Percentiles rank a stretch among this genome's conserved stretches.
Evolutionary conservation across 2,888 invertebrate species (phyloP).

Genomic region (Tetrapedia diversipes): DNA sequence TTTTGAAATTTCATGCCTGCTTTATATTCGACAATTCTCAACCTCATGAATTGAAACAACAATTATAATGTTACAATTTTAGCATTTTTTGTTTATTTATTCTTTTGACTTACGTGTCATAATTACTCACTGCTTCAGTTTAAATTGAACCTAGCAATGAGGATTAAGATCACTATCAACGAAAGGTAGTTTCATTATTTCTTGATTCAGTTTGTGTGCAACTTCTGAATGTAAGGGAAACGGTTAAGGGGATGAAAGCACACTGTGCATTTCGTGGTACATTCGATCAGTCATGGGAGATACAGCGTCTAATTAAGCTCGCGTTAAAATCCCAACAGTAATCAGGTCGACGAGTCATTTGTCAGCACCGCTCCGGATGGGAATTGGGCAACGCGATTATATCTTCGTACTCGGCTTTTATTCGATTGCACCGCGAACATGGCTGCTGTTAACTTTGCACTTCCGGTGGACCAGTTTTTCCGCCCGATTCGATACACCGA

Average conservation of each 20-base stretch:
- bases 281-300: constrained; percentile 72
- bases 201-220: too few relatives aligned
- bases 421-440: constrained; percentile 45
- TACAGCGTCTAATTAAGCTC: constrained; percentile 72
- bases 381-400: constrained; percentile 71
- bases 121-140: too few relatives aligned
- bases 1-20: too few relatives aligned
- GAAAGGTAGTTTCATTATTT: too few relatives aligned
- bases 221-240: too few relatives aligned
- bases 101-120: too few relatives aligned
- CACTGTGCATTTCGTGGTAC: constrained; percentile 57
- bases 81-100: too few relatives aligned
- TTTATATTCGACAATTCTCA: too few relatives aligned
- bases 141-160: too few relatives aligned
- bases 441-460: constrained; percentile 57
- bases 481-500: neutral
- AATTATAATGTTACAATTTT: too few relatives aligned
- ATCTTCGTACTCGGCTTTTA: constrained; percentile 51
- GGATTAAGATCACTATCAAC: too few relatives aligned
- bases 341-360: constrained; percentile 73
- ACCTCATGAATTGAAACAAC: too few relatives aligned
- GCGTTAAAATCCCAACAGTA: constrained; percentile 74
- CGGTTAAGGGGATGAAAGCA: constrained; percentile 26
- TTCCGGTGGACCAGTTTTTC: constrained; percentile 2
- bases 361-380: constrained; percentile 68